Evolutionary conservation across 2,113 vertebrate genomes (phyloP), one percentile per base, ranked within the genome.

Genomic region (Lycocorax pyrrhopterus): DNA sequence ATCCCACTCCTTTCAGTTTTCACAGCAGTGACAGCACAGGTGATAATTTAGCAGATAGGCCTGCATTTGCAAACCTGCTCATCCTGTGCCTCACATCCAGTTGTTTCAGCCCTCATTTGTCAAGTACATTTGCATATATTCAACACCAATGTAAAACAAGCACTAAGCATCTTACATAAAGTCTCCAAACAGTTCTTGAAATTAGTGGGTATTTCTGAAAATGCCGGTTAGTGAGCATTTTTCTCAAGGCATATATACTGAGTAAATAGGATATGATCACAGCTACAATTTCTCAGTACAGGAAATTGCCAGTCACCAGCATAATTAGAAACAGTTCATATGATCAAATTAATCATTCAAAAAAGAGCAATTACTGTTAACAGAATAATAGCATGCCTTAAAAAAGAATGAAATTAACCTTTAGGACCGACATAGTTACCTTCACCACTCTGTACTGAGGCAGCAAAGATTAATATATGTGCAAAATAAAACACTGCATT

Each of bases 361-460:
- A 96, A 93, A 96, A 95, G 64, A 96, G 69, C 88, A 96, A 93
- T 97, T 96, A 96, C 90, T 89, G 94, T 89, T 96, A 96, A 95
- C 90, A 96, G 94, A 96, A 96, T 96, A 96, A 95, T 93, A 60
- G 68, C 85, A 81, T 90, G 83, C 79, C 93, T 97, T 95, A 96
- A 96, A 93, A 95, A 96, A 96, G 85, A 95, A 95, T 90, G 93
- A 96, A 96, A 96, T 96, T 96, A 97, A 96, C 93, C 92, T 94
- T 97, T 95, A 94, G 92, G 90, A 92, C 83, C 0, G 6, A 77
- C 92, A 89, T 59, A 68, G 88, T 94, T 91, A 80, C 86, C 93
- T 93, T 93, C 79, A 87, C 85, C 80, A 90, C 84, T 68, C 80
- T 64, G 44, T 62, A 90, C 20, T 39, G 90, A 94, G 64, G 86